phyloP scores from a whole-genome alignment of 2,113 vertebrate species.

The Eurystomus gularis region DNA sequence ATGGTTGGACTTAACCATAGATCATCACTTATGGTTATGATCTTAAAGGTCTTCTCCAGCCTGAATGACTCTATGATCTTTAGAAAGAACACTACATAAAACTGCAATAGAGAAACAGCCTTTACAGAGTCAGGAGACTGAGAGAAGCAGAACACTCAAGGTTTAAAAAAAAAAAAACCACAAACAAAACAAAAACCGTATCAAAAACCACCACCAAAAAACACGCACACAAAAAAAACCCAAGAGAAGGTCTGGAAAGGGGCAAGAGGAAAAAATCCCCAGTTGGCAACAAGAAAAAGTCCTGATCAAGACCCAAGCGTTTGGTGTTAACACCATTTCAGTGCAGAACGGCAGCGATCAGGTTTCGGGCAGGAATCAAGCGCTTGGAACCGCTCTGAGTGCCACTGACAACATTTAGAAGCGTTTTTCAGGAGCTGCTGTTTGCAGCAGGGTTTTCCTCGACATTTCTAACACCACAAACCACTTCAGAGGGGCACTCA shows the following conservation, averaged over 20 bases:
- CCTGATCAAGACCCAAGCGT: fast-evolving
- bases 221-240: not conserved
- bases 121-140: not conserved
- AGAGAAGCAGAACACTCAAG: not conserved
- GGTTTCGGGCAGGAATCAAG: not conserved
- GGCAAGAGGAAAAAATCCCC: not conserved
- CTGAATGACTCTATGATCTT: not conserved
- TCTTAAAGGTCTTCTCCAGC: too few relatives aligned
- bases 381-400: fast-evolving
- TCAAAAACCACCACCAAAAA: not conserved
- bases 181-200: not conserved
- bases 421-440: not conserved
- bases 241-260: not conserved
- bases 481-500: not conserved
- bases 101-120: not conserved
- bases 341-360: fast-evolving
- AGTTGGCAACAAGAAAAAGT: not conserved
- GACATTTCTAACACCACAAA: fast-evolving
- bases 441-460: not conserved
- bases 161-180: not conserved
- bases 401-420: not conserved
- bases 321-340: not conserved
- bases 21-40: too few relatives aligned
- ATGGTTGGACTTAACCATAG: too few relatives aligned
- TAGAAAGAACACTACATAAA: not conserved